Evolutionary conservation across 2,113 vertebrate genomes (phyloP), one percentile per base, ranked within the genome.

Genomic region (Tiliqua scincoides): DNA sequence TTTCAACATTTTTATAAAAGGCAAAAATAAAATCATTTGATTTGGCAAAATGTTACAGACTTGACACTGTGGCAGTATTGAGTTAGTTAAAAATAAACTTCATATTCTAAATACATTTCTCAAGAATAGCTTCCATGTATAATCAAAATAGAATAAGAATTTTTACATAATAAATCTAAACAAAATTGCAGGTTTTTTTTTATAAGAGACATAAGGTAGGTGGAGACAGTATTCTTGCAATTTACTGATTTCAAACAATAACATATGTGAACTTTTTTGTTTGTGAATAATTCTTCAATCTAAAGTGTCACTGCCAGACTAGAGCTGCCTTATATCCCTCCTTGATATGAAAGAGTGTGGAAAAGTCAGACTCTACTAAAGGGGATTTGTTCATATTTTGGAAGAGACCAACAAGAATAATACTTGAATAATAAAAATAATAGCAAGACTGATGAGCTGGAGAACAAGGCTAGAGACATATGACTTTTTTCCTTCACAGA

Each of bases 21-120:
- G 97, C 97, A 99, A 98, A 98, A 99, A 98, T 98, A 97, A 97
- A 97, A 98, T 95, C 95, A 91, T 96, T 96, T 96, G 94, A 95
- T 97, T 97, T 98, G 98, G 98, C 98, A 98, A 98, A 96, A 97
- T 94, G 94, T 97, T 96, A 96, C 95, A 91, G 97, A 97, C 93
- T 95, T 68, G 95, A 96, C 94, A 95, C 96, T 48, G 8, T 97
- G 98, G 98, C 98, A 98, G 97, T 98, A 97, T 92, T 97, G 96
- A 94, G 96, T 97, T 97, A 97, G 94, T 96, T 95, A 97, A 97
- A 97, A 97, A 97, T 95, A 97, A 96, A 96, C 81, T 11, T 87
- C 77, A 90, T 95, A 93, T 96, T 96, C 96, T 96, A 97, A 96
- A 96, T 95, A 97, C 71, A 95, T 84, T 94, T 90, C 89, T 43